Evolutionary conservation across 2,113 vertebrate genomes (phyloP).

Genomic region (Malaclemys terrapin): DNA sequence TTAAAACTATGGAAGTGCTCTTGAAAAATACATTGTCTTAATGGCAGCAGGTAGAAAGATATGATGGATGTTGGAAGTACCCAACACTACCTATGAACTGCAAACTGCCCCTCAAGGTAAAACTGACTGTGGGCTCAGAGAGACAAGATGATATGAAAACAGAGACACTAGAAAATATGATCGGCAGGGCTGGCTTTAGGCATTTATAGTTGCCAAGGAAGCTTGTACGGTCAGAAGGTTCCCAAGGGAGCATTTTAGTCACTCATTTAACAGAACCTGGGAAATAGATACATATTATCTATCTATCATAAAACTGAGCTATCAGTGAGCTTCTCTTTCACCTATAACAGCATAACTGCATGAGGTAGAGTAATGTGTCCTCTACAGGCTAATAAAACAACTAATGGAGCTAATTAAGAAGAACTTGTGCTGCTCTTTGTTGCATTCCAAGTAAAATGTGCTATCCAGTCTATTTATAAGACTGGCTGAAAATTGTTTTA

Average conservation of each 20-base stretch:
- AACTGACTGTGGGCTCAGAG: background rate
- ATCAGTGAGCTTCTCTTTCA: constrained; percentile 31
- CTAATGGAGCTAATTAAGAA: constrained; percentile 41
- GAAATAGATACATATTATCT: constrained; percentile 1
- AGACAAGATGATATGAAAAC: background rate
- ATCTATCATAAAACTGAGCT: background rate
- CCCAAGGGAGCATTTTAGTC: constrained; percentile 57
- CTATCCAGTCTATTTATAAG: constrained; percentile 32
- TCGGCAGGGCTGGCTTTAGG: constrained; percentile 46
- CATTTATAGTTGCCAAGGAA: constrained; percentile 50
- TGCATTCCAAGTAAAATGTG: constrained; percentile 24
- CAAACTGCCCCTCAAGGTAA: constrained; percentile 55
- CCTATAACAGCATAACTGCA: background rate
- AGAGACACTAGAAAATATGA: constrained; percentile 41
- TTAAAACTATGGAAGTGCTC: constrained; percentile 10
- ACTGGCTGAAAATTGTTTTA: background rate
- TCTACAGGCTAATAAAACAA: constrained; percentile 30
- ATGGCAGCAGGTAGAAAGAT: background rate
- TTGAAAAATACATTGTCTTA: constrained; percentile 33
- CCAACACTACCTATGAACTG: constrained; percentile 33
- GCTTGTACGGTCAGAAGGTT: background rate
- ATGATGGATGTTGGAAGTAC: constrained; percentile 1
- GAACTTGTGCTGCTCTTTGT: constrained; percentile 15
- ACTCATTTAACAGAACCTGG: constrained; percentile 53
- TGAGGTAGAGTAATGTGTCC: background rate